Percentiles rank a stretch among this genome's conserved stretches.
These are phyloP conservation scores for Pipistrellus kuhlii DNA, from an alignment of 2,797 vertebrate genomes.

Conservation along the genomic window DNA sequence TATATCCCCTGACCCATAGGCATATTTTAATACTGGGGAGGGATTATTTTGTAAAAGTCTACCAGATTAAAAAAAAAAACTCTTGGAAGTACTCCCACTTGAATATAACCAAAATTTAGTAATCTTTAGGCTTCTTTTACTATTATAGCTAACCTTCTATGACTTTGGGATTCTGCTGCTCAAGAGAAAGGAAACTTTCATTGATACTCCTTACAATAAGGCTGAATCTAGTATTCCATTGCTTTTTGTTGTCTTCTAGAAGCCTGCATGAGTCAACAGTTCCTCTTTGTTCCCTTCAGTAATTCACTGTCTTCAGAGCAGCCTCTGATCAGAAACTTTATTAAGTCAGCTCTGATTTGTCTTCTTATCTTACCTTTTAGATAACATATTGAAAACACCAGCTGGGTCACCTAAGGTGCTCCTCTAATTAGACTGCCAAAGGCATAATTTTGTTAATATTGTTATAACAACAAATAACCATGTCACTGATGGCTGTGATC, in stretches of 20 bases:
- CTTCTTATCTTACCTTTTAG: slow-evolving; percentile 74
- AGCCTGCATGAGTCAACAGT: neutral
- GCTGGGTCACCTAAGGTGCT: slow-evolving; percentile 29
- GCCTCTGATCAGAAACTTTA: slow-evolving; percentile 74
- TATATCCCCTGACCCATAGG: neutral
- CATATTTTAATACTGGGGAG: neutral
- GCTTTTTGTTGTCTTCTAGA: slow-evolving; percentile 10
- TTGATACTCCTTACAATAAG: neutral
- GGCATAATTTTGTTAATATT: slow-evolving; percentile 82
- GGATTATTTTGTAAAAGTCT: neutral
- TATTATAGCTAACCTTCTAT: neutral
- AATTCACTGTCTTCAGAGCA: slow-evolving; percentile 57
- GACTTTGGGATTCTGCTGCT: neutral
- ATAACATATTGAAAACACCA: slow-evolving; percentile 72
- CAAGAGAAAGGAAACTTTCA: slow-evolving; percentile 11
- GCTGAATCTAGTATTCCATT: neutral
- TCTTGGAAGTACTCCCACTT: neutral
- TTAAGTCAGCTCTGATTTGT: slow-evolving; percentile 62
- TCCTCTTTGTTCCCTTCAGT: slow-evolving; percentile 61
- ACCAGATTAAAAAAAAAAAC: neutral
- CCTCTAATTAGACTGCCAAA: slow-evolving; percentile 82
- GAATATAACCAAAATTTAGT: slow-evolving; percentile 5
- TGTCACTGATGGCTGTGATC: slow-evolving; percentile 81
- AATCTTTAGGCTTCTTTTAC: slow-evolving; percentile 45
- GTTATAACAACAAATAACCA: slow-evolving; percentile 82